Percentiles rank a stretch among this genome's conserved stretches.
Conservation (phyloP, 2,888 invertebrate genomes). For the Gastracanthus pulcherrimus region DNA sequence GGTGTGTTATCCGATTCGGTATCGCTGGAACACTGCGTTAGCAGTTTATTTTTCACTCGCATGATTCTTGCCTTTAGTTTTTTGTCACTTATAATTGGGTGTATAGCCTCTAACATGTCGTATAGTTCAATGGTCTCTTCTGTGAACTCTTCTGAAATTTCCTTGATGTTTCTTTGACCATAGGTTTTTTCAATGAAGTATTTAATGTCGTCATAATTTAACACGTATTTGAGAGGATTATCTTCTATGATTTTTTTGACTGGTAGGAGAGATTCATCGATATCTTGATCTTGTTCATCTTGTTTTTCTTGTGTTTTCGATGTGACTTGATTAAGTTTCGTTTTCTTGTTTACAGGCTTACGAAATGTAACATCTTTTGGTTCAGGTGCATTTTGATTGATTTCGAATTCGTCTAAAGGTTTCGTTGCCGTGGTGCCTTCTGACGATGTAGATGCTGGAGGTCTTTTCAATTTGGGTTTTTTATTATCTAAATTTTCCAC, state of each 20-base stretch:
- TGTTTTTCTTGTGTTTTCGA: no score
- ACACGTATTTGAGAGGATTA: not conserved
- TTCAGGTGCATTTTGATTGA: no score
- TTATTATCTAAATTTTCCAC: no score
- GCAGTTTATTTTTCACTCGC: constrained; percentile 12
- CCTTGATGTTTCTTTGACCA: not conserved
- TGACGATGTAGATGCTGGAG: no score
- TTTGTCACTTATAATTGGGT: constrained; percentile 17
- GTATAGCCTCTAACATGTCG: constrained; percentile 12
- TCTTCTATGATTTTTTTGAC: not conserved
- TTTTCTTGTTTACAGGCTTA: no score
- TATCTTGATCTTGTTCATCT: no score
- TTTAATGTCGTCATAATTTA: not conserved
- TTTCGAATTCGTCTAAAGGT: no score
- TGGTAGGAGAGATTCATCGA: not conserved
- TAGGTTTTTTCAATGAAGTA: not conserved
- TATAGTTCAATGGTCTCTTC: not conserved
- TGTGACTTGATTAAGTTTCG: no score
- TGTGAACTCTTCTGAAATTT: not conserved
- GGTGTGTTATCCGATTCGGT: not conserved
- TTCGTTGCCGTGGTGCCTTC: no score
- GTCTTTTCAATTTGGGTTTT: no score
- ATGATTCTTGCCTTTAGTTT: constrained; percentile 17
- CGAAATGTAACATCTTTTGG: no score
- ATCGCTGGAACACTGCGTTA: not conserved